phyloP scores from a whole-genome alignment of 2,888 invertebrate genomes.

The Smittia aterrima region DNA sequence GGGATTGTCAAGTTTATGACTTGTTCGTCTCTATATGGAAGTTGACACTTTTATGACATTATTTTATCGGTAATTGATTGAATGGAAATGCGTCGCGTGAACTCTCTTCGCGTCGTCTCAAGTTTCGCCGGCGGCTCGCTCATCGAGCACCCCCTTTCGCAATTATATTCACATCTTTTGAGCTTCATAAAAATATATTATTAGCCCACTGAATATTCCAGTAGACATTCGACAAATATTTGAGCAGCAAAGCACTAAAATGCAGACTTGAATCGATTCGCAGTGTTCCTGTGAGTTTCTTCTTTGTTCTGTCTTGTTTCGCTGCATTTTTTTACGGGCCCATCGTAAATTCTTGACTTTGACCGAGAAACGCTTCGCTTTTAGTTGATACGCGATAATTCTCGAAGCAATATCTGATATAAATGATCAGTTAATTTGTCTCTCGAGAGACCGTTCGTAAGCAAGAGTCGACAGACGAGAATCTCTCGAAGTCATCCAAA shows the following conservation, averaged over 20 bases:
- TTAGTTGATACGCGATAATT: slow-evolving; percentile 23
- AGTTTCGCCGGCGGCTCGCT: neutral
- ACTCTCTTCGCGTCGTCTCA: neutral
- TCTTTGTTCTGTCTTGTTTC: neutral
- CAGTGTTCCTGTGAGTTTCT: neutral
- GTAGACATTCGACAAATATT: slow-evolving; percentile 40
- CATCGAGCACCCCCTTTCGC: neutral
- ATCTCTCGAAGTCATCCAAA: slow-evolving; percentile 33
- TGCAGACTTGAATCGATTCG: slow-evolving; percentile 38
- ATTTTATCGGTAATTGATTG: neutral
- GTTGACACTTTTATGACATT: no score
- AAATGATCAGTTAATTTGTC: slow-evolving; percentile 40
- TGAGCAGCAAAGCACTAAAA: slow-evolving; percentile 39
- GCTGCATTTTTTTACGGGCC: neutral
- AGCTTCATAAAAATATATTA: neutral
- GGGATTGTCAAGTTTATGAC: no score
- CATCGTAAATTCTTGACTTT: slow-evolving; percentile 38
- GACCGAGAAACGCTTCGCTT: slow-evolving; percentile 5
- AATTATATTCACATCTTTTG: neutral
- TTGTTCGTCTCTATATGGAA: no score
- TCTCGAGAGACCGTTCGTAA: neutral
- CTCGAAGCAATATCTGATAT: slow-evolving; percentile 32
- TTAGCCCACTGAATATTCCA: neutral
- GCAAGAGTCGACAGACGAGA: slow-evolving; percentile 18
- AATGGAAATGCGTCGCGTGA: neutral